phyloP scores from a whole-genome alignment of 1,140 invertebrate genomes.

The Scaptomyza hsui region DNA sequence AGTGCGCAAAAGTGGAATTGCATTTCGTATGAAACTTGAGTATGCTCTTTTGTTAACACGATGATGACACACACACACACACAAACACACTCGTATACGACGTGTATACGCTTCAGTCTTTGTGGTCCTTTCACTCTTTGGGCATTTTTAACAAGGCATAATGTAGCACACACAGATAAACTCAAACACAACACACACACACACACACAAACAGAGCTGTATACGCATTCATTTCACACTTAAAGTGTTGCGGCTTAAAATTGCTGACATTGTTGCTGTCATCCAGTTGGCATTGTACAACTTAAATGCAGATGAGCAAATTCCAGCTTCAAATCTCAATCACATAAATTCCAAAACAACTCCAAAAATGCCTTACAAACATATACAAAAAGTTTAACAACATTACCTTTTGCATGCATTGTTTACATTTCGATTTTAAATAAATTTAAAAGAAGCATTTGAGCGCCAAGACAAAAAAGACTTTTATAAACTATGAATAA shows the following conservation, averaged over 20 bases:
- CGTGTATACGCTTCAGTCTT: constrained; percentile 26
- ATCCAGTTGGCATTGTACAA: constrained; percentile 1
- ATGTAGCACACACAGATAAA: constrained; percentile 46
- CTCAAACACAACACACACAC: constrained; percentile 19
- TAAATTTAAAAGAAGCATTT: not conserved
- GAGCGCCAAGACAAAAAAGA: not conserved
- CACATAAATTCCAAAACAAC: constrained; percentile 17
- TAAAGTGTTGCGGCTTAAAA: constrained; percentile 45
- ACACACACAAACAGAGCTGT: not conserved
- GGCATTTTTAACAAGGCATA: constrained; percentile 76
- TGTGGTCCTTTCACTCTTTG: constrained; percentile 48
- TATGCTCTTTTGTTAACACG: constrained; percentile 81
- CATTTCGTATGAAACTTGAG: constrained; percentile 82
- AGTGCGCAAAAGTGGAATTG: constrained; percentile 81
- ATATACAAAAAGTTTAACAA: not conserved
- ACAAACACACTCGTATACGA: constrained; percentile 1
- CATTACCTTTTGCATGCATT: not conserved
- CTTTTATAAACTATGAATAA: too few species aligned
- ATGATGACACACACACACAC: constrained; percentile 43
- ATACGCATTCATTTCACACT: constrained; percentile 26
- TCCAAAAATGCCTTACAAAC: not conserved
- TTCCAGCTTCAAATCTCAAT: constrained; percentile 26
- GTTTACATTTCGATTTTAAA: not conserved
- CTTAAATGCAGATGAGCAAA: constrained; percentile 8
- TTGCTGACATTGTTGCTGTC: constrained; percentile 28